Evolutionary conservation across 2,113 vertebrate genomes (phyloP).

Genomic region (Marmota monax): DNA sequence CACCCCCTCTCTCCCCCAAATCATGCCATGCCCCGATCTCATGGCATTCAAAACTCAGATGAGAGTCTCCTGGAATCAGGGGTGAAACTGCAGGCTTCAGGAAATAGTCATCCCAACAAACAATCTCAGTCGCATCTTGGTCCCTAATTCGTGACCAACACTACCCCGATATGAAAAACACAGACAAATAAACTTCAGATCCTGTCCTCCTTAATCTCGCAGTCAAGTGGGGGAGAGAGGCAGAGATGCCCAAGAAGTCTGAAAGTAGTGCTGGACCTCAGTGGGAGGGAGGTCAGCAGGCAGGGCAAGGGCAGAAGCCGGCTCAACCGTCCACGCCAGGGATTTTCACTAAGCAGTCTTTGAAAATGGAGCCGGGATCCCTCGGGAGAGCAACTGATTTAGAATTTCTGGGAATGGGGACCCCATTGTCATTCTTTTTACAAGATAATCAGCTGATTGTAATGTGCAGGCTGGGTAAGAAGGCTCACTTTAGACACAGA

Average conservation of each 20-base stretch:
- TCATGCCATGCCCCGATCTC: background rate
- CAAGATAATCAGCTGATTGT: background rate
- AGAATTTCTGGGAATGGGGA: background rate
- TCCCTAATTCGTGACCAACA: background rate
- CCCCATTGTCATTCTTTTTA: background rate
- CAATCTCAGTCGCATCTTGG: background rate
- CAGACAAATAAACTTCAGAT: background rate
- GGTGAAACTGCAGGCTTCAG: background rate
- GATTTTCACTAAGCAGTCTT: background rate
- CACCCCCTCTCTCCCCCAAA: background rate
- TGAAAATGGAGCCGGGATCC: background rate
- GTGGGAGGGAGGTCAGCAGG: background rate
- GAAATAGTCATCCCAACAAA: background rate
- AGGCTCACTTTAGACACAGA: background rate
- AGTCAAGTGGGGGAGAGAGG: background rate
- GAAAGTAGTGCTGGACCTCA: background rate
- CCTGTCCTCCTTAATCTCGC: background rate
- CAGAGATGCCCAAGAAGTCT: background rate
- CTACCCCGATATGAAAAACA: background rate
- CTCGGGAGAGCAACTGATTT: background rate
- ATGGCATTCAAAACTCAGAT: background rate
- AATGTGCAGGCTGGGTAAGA: background rate
- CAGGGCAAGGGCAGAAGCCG: background rate
- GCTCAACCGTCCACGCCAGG: background rate
- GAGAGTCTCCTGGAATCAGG: background rate